Percentiles rank a stretch among this genome's conserved stretches.
These are phyloP conservation scores for Drosophila varians DNA, from an alignment of 1,140 invertebrate genomes.

Conservation along the genomic window DNA sequence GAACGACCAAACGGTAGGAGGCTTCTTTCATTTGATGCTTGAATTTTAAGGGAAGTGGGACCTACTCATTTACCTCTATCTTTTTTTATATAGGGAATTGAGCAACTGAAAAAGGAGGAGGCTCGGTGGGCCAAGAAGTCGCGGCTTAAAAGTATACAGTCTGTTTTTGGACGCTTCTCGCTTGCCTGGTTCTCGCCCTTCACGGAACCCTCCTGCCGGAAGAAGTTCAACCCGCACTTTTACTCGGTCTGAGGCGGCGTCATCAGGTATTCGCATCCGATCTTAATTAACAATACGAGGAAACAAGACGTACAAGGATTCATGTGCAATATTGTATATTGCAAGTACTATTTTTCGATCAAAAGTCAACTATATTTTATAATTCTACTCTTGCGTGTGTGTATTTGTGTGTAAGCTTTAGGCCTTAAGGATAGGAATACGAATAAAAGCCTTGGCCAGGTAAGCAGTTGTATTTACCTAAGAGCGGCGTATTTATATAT, in stretches of 20 bases:
- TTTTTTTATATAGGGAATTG: slow-evolving; percentile 90
- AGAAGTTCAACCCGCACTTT: slow-evolving; percentile 89
- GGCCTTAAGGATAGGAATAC: slow-evolving; percentile 32
- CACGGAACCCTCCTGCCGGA: slow-evolving; percentile 90
- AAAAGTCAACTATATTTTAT: slow-evolving; percentile 19
- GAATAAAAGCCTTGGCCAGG: slow-evolving; percentile 14
- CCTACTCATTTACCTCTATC: slow-evolving; percentile 3
- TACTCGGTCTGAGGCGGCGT: slow-evolving; percentile 87
- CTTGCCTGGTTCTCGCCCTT: slow-evolving; percentile 98
- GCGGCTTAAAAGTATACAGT: slow-evolving; percentile 96
- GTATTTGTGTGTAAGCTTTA: slow-evolving; percentile 14
- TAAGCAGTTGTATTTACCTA: slow-evolving; percentile 47
- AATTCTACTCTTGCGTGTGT: slow-evolving; percentile 2
- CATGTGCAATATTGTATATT: slow-evolving; percentile 47
- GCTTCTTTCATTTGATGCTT: no score
- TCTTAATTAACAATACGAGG: slow-evolving; percentile 49
- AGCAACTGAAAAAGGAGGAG: slow-evolving; percentile 97
- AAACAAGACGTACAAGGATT: slow-evolving; percentile 49
- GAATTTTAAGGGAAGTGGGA: not conserved
- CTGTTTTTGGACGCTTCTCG: slow-evolving; percentile 97
- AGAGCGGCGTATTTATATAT: slow-evolving; percentile 24
- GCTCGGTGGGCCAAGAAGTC: slow-evolving; percentile 95
- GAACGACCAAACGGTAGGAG: slow-evolving; percentile 97
- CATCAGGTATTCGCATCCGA: not conserved
- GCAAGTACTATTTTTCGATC: slow-evolving; percentile 23